These are phyloP conservation scores for Stomatorhinus walkeri DNA, from an alignment of 2,797 vertebrate species.

Conservation along the genomic window DNA sequence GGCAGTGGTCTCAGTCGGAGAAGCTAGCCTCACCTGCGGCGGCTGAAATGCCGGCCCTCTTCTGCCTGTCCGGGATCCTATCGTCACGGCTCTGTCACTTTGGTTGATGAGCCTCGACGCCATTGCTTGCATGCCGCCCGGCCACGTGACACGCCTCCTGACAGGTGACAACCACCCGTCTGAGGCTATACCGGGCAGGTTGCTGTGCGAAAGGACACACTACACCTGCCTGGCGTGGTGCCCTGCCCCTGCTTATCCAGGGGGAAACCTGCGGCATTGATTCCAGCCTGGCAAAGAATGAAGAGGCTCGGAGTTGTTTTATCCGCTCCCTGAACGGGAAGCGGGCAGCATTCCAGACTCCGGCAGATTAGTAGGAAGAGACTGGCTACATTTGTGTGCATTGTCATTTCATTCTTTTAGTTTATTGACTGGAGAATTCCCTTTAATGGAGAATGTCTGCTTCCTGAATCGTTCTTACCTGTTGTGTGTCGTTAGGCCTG, in stretches of 20 bases:
- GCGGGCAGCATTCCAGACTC: background rate
- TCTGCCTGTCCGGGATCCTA: background rate
- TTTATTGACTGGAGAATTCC: background rate
- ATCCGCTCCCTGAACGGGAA: background rate
- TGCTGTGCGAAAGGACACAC: background rate
- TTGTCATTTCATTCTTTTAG: background rate
- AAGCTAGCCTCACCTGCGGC: too few species aligned
- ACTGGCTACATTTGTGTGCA: background rate
- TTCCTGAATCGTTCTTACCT: constrained; percentile 27
- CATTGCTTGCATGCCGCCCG: background rate
- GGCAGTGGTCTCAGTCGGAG: background rate
- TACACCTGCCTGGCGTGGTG: background rate
- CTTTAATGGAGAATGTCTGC: background rate
- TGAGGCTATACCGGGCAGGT: background rate
- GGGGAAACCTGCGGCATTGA: background rate
- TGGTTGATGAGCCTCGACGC: background rate
- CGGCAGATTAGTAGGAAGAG: background rate
- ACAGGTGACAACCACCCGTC: background rate
- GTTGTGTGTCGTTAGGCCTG: constrained; percentile 28
- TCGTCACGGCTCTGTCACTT: background rate
- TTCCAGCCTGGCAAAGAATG: background rate
- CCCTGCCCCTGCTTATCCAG: background rate
- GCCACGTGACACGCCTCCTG: constrained; percentile 31
- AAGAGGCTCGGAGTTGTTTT: background rate
- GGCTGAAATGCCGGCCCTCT: background rate